Base-by-base conservation (phyloP, 2,797 vertebrate genomes). In the Semaprochilodus insignis region DNA sequence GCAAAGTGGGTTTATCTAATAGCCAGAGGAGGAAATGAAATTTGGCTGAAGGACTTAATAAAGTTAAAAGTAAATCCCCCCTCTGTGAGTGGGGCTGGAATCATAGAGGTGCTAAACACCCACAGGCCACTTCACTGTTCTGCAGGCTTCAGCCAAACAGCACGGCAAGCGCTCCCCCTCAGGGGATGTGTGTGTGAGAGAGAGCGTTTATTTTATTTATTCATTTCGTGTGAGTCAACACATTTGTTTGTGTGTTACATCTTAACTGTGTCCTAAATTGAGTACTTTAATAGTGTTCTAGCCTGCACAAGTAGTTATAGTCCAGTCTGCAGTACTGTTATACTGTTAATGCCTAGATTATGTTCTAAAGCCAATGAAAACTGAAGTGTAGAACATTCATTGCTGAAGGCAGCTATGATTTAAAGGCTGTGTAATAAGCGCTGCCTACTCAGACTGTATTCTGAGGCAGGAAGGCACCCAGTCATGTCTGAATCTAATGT, bases 1-100 rank as follows among this genome's bases (percentile, higher is more conserved):
- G 78, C 74, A 83, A 82, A 88, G 65, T 74, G 25, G 79, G 77
- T 86, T 88, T 85, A 88, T 89, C 85, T 88, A 83, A 86, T 87
- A 75, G 69, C 65, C 78, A 76, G 71, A 82, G 77, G 72, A 86
- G 74, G 72, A 85, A 90, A 88, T 88, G 16, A 67, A 78, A 88
- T 84, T 87, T 86, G 72, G 73, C 52, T 83, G 82, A 85, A 86
- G 80, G 80, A 77, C 79, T 81, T 82, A 86, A 87, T 88, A 51
- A 85, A 87, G 81, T 88, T 89, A 81, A 72, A 27, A 83, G 19
- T 63, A 16, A 80, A 78, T 74, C 77, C 73, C 81, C 60, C 69
- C 76, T 62, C 55, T 73, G 74, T 70, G 75, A 54, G 57, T 6
- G 10, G n/a, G 52, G 59, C 55, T 85, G 57, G n/a, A 81, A 81